Conservation (phyloP, 2,888 invertebrate genomes). For the Julus scandinavius region DNA sequence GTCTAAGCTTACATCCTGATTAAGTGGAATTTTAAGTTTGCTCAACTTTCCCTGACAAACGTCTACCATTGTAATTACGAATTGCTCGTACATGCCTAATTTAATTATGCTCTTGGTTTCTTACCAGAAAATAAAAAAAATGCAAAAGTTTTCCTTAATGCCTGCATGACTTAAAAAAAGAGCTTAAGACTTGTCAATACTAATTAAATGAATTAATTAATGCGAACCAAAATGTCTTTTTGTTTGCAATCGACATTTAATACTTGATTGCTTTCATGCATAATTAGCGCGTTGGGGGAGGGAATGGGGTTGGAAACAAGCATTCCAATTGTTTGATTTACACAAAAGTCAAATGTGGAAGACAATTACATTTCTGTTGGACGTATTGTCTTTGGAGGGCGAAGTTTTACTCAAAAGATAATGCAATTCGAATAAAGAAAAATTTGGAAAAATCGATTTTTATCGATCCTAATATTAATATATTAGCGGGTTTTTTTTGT, state of each 20-base stretch:
- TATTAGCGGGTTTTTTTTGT: background rate
- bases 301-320: background rate
- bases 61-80: constrained; percentile 10
- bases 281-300: constrained; percentile 10
- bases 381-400: background rate
- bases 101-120: constrained; percentile 11
- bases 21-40: constrained; percentile 10
- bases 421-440: background rate
- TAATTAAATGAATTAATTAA: constrained; percentile 18
- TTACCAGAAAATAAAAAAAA: background rate
- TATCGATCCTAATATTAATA: background rate
- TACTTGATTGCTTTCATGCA: constrained; percentile 18
- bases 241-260: constrained; percentile 18
- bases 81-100: constrained; percentile 11
- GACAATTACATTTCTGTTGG: background rate
- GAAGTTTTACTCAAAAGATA: background rate
- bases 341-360: constrained; percentile 4
- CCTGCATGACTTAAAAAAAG: constrained; percentile 11
- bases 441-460: background rate
- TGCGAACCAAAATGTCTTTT: constrained; percentile 18
- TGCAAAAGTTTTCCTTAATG: constrained; percentile 18
- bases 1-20: background rate
- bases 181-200: constrained; percentile 10
- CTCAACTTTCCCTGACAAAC: constrained; percentile 2
- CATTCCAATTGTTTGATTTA: background rate